Evolutionary conservation across 2,888 invertebrate species (phyloP).

Genomic region (Andrena minutula): DNA sequence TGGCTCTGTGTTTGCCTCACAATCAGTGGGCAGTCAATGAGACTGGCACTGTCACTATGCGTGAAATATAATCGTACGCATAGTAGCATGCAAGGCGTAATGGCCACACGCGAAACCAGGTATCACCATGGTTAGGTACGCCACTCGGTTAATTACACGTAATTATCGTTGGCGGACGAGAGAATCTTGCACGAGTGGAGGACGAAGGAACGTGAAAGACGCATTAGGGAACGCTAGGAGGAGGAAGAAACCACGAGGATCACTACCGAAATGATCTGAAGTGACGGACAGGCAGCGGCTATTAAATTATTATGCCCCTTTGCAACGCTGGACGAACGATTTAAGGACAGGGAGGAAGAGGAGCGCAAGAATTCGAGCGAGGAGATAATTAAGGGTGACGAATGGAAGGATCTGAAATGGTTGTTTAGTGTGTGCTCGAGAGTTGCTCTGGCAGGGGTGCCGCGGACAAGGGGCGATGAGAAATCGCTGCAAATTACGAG

Average conservation of each 20-base stretch:
- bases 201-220: neutral
- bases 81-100: conserved; percentile 72
- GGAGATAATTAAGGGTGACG: conserved; percentile 64
- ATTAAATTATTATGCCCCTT: conserved; percentile 58
- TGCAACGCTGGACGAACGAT: conserved; percentile 14
- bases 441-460: conserved; percentile 1
- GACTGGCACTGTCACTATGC: conserved; percentile 68
- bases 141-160: conserved; percentile 69
- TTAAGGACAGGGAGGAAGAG: conserved; percentile 18
- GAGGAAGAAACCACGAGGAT: conserved; percentile 15
- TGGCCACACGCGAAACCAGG: conserved; percentile 67
- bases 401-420: conserved; percentile 56
- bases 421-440: conserved; percentile 56
- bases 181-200: conserved; percentile 19
- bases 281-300: conserved; percentile 43
- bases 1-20: conserved; percentile 26
- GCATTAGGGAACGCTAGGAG: conserved; percentile 18
- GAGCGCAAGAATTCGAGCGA: conserved; percentile 47
- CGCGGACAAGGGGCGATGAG: conserved; percentile 41
- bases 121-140: conserved; percentile 69
- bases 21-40: conserved; percentile 71
- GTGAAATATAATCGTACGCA: conserved; percentile 78
- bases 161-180: conserved; percentile 68
- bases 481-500: conserved; percentile 58
- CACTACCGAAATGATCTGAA: conserved; percentile 62